A percentile compares a stretch with the other conserved stretches of the same genome.
phyloP scores from a whole-genome alignment of 2,797 vertebrate genomes.

The Champsocephalus esox region DNA sequence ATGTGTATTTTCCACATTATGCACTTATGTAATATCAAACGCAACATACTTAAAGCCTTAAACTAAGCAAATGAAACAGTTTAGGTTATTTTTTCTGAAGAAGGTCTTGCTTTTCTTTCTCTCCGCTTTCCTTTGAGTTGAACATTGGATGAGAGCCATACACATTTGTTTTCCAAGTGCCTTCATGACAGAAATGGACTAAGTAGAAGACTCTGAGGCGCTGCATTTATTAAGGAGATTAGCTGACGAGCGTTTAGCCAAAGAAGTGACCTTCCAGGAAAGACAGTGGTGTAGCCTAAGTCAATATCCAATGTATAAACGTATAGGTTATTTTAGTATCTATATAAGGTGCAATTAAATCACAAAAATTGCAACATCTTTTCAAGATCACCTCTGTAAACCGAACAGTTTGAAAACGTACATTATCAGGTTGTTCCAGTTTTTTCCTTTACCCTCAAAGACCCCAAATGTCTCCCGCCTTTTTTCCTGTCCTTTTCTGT shows the following conservation, averaged over 20 bases:
- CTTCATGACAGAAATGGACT: slow-evolving; percentile 52
- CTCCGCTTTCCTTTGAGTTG: slow-evolving; percentile 40
- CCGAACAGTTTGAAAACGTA: not conserved
- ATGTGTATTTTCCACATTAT: slow-evolving; percentile 62
- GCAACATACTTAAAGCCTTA: slow-evolving; percentile 40
- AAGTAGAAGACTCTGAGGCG: slow-evolving; percentile 38
- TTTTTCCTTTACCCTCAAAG: slow-evolving; percentile 12
- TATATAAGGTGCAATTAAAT: not conserved
- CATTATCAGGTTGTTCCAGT: slow-evolving; percentile 11
- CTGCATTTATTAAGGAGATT: slow-evolving; percentile 49
- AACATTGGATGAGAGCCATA: slow-evolving; percentile 55
- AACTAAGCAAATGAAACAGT: slow-evolving; percentile 47
- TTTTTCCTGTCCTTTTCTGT: slow-evolving; percentile 38
- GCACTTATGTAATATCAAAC: slow-evolving; percentile 70
- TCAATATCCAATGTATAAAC: slow-evolving; percentile 10
- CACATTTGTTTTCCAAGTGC: slow-evolving; percentile 60
- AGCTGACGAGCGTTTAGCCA: slow-evolving; percentile 38
- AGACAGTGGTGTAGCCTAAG: slow-evolving; percentile 14
- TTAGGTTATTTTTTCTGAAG: slow-evolving; percentile 38
- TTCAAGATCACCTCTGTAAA: too few relatives aligned
- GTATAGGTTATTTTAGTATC: not conserved
- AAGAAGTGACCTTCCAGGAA: slow-evolving; percentile 47
- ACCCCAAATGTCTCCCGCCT: slow-evolving; percentile 7
- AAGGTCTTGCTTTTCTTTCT: slow-evolving; percentile 33
- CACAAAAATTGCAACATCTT: too few relatives aligned